phyloP scores from a whole-genome alignment of 2,888 invertebrate species.

The Netelia melanura region DNA sequence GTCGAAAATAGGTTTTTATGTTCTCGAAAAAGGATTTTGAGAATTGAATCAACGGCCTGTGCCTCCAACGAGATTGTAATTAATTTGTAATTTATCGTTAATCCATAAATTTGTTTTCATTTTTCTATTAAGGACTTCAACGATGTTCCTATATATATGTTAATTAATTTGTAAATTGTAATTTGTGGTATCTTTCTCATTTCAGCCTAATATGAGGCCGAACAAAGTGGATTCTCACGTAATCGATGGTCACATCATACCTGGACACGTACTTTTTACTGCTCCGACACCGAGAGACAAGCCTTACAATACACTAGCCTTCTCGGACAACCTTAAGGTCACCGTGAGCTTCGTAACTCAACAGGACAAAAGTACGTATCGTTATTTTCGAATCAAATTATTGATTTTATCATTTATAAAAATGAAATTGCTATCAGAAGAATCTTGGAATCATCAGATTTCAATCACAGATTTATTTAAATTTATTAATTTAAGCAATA shows the following conservation, averaged over 20 bases:
- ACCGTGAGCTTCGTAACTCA: conserved; percentile 92
- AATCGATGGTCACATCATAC: conserved; percentile 96
- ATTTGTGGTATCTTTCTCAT: conserved; percentile 50
- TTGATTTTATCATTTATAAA: neutral
- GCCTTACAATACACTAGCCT: conserved; percentile 92
- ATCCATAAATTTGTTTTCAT: too few relatives aligned
- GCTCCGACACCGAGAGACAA: conserved; percentile 91
- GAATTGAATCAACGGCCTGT: too few relatives aligned
- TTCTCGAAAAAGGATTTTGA: too few relatives aligned
- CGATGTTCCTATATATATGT: neutral
- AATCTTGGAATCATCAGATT: too few relatives aligned
- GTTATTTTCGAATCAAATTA: conserved; percentile 2
- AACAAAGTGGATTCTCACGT: conserved; percentile 93
- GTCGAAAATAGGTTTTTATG: neutral
- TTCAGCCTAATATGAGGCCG: conserved; percentile 89
- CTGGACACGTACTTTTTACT: conserved; percentile 94
- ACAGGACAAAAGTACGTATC: conserved; percentile 88
- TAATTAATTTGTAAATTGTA: neutral
- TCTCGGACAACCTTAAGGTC: conserved; percentile 93
- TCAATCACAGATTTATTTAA: too few relatives aligned
- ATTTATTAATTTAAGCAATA: too few relatives aligned
- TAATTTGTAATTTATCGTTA: too few relatives aligned
- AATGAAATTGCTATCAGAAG: conserved; percentile 2
- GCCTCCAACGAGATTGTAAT: too few relatives aligned
- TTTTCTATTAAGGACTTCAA: neutral